Evolutionary conservation across 2,888 invertebrate genomes (phyloP).

Genomic region (Eilema depressum): DNA sequence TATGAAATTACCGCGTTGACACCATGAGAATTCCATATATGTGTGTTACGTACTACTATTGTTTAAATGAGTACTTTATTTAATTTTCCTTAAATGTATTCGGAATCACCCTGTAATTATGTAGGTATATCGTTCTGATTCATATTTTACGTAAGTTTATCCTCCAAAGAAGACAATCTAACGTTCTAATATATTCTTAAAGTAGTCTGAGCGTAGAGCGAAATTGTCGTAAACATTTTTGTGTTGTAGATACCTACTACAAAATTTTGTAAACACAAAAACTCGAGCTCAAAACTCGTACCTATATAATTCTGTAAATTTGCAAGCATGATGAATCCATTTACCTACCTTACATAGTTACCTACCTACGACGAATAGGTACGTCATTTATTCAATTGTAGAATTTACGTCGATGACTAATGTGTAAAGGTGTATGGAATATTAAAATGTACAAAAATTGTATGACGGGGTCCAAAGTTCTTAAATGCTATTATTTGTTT

Average conservation of each 20-base stretch:
- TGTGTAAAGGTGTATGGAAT: constrained; percentile 12
- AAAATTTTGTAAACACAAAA: constrained; percentile 31
- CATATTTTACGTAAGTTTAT: neutral
- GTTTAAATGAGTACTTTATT: constrained; percentile 13
- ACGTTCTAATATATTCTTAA: constrained; percentile 17
- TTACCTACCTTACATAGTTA: constrained; percentile 38
- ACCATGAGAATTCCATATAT: constrained; percentile 24
- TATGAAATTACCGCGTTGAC: constrained; percentile 51
- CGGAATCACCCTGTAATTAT: constrained; percentile 31
- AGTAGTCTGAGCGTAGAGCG: constrained; percentile 11
- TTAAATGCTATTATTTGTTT: neutral
- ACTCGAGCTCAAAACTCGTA: constrained; percentile 37
- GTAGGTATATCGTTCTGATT: neutral
- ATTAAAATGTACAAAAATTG: constrained; percentile 1
- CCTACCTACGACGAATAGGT: too few species aligned
- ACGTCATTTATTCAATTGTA: constrained; percentile 52
- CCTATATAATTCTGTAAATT: constrained; percentile 45
- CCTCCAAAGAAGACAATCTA: too few species aligned
- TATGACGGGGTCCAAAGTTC: neutral
- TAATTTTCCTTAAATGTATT: constrained; percentile 61
- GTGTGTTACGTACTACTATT: constrained; percentile 10
- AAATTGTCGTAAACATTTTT: neutral
- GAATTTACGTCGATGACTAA: constrained; percentile 45
- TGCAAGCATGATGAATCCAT: constrained; percentile 51
- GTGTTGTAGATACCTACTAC: neutral